Evolutionary conservation across 2,888 invertebrate genomes (phyloP), one percentile per base, ranked within the genome.

Genomic region (Lasioglossum vierecki): DNA sequence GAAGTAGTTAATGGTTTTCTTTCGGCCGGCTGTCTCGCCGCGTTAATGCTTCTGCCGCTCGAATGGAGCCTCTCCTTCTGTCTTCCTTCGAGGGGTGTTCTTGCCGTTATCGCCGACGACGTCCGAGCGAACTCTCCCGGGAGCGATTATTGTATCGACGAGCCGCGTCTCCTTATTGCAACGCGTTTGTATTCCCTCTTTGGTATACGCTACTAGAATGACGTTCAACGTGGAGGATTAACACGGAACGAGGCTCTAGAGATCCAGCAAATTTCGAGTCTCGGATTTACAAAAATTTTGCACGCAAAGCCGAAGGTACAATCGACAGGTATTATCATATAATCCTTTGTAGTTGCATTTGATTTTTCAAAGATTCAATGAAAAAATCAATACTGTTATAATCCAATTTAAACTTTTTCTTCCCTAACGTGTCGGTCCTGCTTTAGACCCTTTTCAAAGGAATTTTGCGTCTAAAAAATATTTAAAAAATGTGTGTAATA

Each of bases 1-100:
- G 90, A 92, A 92, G 91, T 91, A 91, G 93, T 94, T 94, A 93
- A 93, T 93, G 93, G 93, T 93, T 93, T 93, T 93, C 93, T 93
- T 93, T 93, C 91, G 92, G 91, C 85, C 82, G 85, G 84, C 82
- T 91, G 91, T 89, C 89, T 89, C 85, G 85, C 87, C 86, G 90
- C 90, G 91, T 92, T 91, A 91, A 91, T 92, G 92, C 91, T 86
- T 89, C 90, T 90, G 86, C 91, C 88, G 86, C 85, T 88, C 92
- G 87, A 92, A 93, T 91, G 91, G 91, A 90, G 80, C 78, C 82
- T 83, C 86, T 74, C 75, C 80, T 57, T 68, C 74, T 74, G 76
- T 83, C 73, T 80, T 70, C 66, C 57, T 30, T 66, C 30, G 30
- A 66, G 49, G 63, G 35, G 60, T 63, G 15, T 78, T 80, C 72